phyloP scores from a whole-genome alignment of 2,113 vertebrate species.

The Hippolais icterina region DNA sequence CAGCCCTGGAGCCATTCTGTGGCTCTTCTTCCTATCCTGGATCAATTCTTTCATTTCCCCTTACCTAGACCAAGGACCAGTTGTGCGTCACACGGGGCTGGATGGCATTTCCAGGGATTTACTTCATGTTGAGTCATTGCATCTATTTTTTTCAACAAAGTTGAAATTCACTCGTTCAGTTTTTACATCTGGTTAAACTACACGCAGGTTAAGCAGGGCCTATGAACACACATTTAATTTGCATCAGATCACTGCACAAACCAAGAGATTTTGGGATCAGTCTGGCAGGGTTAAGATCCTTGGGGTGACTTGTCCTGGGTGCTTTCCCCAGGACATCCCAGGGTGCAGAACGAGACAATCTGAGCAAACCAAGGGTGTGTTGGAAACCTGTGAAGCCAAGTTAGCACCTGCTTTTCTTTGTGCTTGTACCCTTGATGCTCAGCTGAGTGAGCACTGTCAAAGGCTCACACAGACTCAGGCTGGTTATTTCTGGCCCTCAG shows the following conservation, averaged over 20 bases:
- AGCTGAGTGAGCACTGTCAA: rapidly evolving
- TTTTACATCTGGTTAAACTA: neutral
- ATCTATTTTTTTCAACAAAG: neutral
- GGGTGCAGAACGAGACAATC: neutral
- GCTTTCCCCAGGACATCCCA: neutral
- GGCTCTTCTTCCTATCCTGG: neutral
- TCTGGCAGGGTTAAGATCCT: neutral
- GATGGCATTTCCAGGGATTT: neutral
- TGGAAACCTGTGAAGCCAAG: neutral
- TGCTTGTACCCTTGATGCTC: neutral
- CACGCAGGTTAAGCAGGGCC: neutral
- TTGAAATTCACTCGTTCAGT: neutral
- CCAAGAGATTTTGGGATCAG: neutral
- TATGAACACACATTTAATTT: neutral
- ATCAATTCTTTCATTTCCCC: neutral
- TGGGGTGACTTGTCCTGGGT: neutral
- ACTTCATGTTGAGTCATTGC: neutral
- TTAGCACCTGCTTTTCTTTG: neutral
- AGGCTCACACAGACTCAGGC: neutral
- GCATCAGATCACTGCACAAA: neutral
- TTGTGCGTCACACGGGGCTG: rapidly evolving
- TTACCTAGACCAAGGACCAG: neutral
- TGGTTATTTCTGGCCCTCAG: neutral
- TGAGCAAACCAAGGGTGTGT: neutral
- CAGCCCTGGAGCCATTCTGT: slow-evolving; percentile 4